These are phyloP conservation scores for Ormyrus thymus DNA, from an alignment of 2,888 invertebrate species.

Conservation along the genomic window DNA sequence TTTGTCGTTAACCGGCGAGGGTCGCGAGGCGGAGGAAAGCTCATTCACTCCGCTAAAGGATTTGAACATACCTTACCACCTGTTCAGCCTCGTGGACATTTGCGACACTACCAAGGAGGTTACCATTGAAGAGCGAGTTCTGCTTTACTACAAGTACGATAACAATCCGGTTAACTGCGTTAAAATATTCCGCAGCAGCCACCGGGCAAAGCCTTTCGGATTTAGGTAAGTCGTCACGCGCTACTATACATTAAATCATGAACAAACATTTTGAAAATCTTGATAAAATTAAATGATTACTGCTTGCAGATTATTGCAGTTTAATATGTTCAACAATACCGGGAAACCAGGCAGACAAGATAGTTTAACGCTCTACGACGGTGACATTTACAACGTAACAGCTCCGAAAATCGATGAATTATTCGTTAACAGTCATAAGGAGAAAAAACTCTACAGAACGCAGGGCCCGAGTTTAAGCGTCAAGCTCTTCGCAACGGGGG, in stretches of 20 bases:
- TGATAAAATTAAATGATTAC: conserved; percentile 26
- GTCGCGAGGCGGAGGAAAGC: conserved; percentile 89
- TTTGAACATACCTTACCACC: conserved; percentile 89
- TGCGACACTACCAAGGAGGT: conserved; percentile 97
- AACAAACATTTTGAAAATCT: background rate
- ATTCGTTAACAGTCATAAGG: conserved; percentile 82
- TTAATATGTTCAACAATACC: conserved; percentile 93
- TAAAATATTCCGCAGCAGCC: conserved; percentile 94
- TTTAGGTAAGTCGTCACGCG: conserved; percentile 77
- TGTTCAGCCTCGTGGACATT: conserved; percentile 96
- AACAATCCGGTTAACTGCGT: conserved; percentile 97
- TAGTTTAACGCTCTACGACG: conserved; percentile 91
- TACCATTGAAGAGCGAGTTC: conserved; percentile 89
- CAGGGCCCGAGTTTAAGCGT: conserved; percentile 89
- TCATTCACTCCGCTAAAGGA: conserved; percentile 91
- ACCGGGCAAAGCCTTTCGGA: conserved; percentile 90
- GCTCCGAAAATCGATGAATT: conserved; percentile 84
- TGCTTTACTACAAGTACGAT: conserved; percentile 97
- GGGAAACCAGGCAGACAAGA: conserved; percentile 88
- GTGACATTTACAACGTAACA: conserved; percentile 92
- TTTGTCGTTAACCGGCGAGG: conserved; percentile 94
- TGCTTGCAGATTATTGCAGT: conserved; percentile 84
- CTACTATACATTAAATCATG: too few relatives aligned
- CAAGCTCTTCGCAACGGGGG: conserved; percentile 95
- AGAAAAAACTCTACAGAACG: conserved; percentile 86